Percentiles rank a stretch among this genome's conserved stretches.
Evolutionary conservation across 1,140 invertebrate genomes (phyloP).

Genomic region (Hirudo medicinalis): DNA sequence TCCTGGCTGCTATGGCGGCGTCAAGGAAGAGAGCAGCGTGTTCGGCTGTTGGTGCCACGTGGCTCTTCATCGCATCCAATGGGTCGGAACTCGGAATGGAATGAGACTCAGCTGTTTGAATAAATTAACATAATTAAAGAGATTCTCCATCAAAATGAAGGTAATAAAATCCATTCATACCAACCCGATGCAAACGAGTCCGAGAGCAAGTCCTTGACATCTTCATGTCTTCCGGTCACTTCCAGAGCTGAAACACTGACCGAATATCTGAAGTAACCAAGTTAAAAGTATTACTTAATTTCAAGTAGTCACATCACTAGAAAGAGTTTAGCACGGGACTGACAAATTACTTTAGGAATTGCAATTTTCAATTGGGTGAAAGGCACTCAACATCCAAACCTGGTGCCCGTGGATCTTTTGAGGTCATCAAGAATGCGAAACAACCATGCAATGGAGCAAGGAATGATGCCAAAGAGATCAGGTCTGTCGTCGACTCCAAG

Average conservation of each 20-base stretch:
- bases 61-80: conserved; percentile 55
- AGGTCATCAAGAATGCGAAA: conserved; percentile 83
- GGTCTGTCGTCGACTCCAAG: conserved; percentile 59
- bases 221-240: conserved; percentile 61
- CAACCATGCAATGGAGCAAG: conserved; percentile 83
- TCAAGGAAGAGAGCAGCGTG: conserved; percentile 84
- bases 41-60: conserved; percentile 76
- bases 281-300: no score
- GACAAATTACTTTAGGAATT: no score
- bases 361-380: no score
- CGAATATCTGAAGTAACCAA: conserved; percentile 33
- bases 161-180: conserved; percentile 38
- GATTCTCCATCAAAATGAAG: no score
- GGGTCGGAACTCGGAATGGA: no score
- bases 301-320: no score
- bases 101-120: no score
- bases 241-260: conserved; percentile 83
- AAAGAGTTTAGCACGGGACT: no score
- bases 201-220: conserved; percentile 62
- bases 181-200: conserved; percentile 50
- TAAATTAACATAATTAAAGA: no score
- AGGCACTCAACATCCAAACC: conserved; percentile 25
- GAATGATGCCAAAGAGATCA: conserved; percentile 67
- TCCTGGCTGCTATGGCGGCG: conserved; percentile 63
- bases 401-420: conserved; percentile 71